phyloP scores from a whole-genome alignment of 2,888 invertebrate species.

The Atherix ibis region DNA sequence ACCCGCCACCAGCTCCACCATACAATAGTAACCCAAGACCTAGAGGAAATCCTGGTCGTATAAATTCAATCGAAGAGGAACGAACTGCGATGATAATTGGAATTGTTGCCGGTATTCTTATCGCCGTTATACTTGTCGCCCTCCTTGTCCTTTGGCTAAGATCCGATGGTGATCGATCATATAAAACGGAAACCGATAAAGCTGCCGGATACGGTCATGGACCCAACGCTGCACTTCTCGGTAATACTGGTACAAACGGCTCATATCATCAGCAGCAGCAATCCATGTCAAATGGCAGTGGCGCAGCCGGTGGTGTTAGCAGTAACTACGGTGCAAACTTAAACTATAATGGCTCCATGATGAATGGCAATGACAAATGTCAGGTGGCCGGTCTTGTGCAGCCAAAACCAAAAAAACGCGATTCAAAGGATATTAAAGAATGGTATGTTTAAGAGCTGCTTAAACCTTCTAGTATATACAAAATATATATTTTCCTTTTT shows the following conservation, averaged over 20 bases:
- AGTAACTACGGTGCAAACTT: conserved; percentile 16
- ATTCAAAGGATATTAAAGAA: conserved; percentile 84
- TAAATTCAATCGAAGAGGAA: conserved; percentile 53
- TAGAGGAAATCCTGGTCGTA: conserved; percentile 34
- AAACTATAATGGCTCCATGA: conserved; percentile 18
- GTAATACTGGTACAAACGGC: conserved; percentile 40
- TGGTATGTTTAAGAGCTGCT: conserved; percentile 74
- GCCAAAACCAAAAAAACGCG: conserved; percentile 48
- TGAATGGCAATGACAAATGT: conserved; percentile 30
- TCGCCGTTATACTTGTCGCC: conserved; percentile 79
- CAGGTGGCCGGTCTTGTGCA: conserved; percentile 32
- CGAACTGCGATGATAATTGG: conserved; percentile 66
- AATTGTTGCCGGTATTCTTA: conserved; percentile 79
- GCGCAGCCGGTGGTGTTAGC: conserved; percentile 6
- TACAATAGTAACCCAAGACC: conserved; percentile 27
- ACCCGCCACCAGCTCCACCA: conserved; percentile 19
- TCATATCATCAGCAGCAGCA: conserved; percentile 34
- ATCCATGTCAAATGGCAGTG: conserved; percentile 11
- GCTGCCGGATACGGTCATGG: conserved; percentile 54
- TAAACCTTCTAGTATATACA: not conserved
- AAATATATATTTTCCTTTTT: conserved; percentile 1
- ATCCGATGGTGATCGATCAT: conserved; percentile 73
- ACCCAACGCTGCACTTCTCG: conserved; percentile 61
- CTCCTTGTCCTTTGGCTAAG: conserved; percentile 79
- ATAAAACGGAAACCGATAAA: conserved; percentile 80